Evolutionary conservation across 2,797 vertebrate species (phyloP).

Genomic region (Orientallactaga sibirica): DNA sequence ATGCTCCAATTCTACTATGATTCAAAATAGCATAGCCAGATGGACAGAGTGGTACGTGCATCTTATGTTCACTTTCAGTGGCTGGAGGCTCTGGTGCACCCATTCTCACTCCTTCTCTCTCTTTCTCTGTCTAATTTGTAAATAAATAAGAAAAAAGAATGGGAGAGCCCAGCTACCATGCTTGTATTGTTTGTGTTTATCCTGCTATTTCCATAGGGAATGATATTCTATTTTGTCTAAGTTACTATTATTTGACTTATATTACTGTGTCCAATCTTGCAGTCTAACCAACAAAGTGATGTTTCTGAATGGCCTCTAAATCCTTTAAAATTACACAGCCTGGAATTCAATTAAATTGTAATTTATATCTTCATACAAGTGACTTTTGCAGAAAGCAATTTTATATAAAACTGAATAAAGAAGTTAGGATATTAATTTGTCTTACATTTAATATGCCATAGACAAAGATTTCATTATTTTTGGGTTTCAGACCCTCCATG

Average conservation of each 20-base stretch:
- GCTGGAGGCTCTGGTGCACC: no score
- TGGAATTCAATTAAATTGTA: slow-evolving; percentile 54
- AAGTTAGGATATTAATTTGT: slow-evolving; percentile 58
- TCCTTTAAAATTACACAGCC: slow-evolving; percentile 23
- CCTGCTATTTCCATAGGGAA: not conserved
- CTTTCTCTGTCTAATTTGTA: no score
- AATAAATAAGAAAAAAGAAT: not conserved
- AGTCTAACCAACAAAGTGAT: slow-evolving; percentile 17
- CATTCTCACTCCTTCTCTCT: no score
- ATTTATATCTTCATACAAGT: slow-evolving; percentile 36
- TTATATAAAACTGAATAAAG: slow-evolving; percentile 26
- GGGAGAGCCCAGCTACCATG: fast-evolving
- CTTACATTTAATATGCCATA: not conserved
- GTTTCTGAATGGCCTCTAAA: slow-evolving; percentile 24
- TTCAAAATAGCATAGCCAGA: not conserved
- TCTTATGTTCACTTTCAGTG: no score
- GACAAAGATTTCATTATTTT: not conserved
- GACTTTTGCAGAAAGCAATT: slow-evolving; percentile 15
- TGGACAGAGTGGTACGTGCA: no score
- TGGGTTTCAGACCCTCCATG: not conserved
- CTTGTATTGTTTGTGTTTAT: not conserved
- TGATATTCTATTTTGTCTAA: not conserved
- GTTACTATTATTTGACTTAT: not conserved
- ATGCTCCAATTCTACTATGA: not conserved
- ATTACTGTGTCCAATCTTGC: not conserved